A percentile compares a stretch with the other conserved stretches of the same genome.
Evolutionary conservation across 2,797 vertebrate species (phyloP).

Genomic region (Remorina albescens): DNA sequence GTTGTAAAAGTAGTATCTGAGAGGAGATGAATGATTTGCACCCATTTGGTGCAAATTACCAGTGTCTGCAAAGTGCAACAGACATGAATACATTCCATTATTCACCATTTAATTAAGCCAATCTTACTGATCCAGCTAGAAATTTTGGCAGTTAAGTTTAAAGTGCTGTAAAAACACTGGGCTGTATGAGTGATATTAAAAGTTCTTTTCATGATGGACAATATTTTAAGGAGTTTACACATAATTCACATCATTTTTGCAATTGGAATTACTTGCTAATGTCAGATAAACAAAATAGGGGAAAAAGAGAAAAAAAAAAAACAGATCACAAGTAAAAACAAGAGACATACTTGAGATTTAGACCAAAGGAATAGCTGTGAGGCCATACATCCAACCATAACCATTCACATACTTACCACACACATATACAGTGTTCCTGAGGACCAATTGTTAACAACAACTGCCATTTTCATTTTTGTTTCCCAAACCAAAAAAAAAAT

Average conservation of each 20-base stretch:
- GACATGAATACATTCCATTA: constrained; percentile 66
- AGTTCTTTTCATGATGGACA: constrained; percentile 50
- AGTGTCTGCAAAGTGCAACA: constrained; percentile 54
- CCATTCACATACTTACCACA: constrained; percentile 66
- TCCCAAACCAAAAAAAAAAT: constrained; percentile 81
- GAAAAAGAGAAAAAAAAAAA: no score
- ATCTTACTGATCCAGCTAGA: constrained; percentile 58
- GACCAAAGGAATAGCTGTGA: constrained; percentile 68
- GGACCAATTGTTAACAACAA: constrained; percentile 77
- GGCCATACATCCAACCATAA: constrained; percentile 69
- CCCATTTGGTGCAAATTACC: constrained; percentile 43
- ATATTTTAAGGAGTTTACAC: constrained; percentile 51
- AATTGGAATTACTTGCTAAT: constrained; percentile 61
- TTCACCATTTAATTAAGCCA: constrained; percentile 39
- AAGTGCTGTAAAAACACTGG: constrained; percentile 81
- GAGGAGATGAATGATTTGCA: constrained; percentile 47
- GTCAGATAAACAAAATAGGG: constrained; percentile 58
- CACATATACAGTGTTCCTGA: constrained; percentile 83
- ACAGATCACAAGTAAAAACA: constrained; percentile 60
- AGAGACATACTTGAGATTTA: constrained; percentile 64
- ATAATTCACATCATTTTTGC: constrained; percentile 59
- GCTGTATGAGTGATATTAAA: constrained; percentile 53
- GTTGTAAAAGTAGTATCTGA: constrained; percentile 23
- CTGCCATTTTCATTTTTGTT: constrained; percentile 80
- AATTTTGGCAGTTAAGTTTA: constrained; percentile 78